Base-by-base conservation (phyloP, 2,797 vertebrate species). In the Platyrinchus mystaceus region DNA sequence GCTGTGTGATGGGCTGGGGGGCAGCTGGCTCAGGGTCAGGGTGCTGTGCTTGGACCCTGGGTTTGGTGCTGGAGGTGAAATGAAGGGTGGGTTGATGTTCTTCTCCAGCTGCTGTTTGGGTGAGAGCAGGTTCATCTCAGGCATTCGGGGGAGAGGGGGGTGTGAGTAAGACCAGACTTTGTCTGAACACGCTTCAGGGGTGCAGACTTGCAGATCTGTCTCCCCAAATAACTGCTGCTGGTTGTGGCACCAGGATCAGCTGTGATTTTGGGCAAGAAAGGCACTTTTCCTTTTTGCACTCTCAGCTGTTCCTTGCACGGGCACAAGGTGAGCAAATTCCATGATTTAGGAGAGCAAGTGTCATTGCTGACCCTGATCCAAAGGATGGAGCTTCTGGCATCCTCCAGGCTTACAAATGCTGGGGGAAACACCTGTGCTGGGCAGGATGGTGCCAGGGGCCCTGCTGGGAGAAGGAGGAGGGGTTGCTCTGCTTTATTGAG, bases 161-260 rank as follows among this genome's bases (percentile, higher is more conserved):
- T 62, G 63, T 87, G 70, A 34, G 32, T 21, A 16, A 58, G 36
- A 32, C 4, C 78, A 43, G 46, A 5, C 27, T 78, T 8, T 34
- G 59, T 47, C 59, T 74, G 68, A 37, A 15, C 14, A 8, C 1
- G 0, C 2, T 3, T 27, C 46, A 64, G n/a, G 21, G n/a, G 0
- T 83, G 28, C 37, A 11, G 37, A 24, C 8, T 32, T 44, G 21
- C 18, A 77, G 27, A 39, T 67, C 41, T 67, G 26, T 23, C 36
- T 18, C 20, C 26, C 34, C 2, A 5, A 62, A 43, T 20, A 73
- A 5, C 12, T 81, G 28, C 6, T 73, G 68, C 20, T 46, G 27
- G 12, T 6, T 41, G 56, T 26, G 22, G 44, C 73, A 20, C 27
- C 0, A 1, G 7, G 23, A 41, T 64, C 32, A 1, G 0, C 27